Conservation (phyloP, 2,888 invertebrate species). For the Steinernema hermaphroditum region DNA sequence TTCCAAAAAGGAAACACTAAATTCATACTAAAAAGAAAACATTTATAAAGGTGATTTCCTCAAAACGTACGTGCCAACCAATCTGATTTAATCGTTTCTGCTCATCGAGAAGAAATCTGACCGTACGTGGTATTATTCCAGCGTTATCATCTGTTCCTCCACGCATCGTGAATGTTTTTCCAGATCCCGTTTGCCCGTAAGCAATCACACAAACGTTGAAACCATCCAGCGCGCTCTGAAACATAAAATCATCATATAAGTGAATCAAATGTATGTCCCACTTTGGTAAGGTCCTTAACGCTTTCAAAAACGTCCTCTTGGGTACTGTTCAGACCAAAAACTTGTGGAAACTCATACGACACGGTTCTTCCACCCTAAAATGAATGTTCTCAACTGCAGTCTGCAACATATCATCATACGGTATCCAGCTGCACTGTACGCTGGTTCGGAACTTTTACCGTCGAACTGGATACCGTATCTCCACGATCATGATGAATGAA, state of each 20-base stretch:
- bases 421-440: neutral
- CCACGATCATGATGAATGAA: neutral
- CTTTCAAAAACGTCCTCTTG: neutral
- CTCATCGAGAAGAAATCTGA: neutral
- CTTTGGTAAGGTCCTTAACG: neutral
- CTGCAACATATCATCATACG: neutral
- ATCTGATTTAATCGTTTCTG: neutral
- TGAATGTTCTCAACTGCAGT: neutral
- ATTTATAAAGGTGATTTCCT: neutral
- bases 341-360: neutral
- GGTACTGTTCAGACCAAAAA: neutral
- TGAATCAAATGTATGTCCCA: neutral
- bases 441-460: neutral
- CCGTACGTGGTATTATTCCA: neutral
- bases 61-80: neutral
- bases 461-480: neutral
- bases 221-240: neutral
- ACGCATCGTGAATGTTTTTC: neutral
- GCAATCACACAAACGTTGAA: neutral
- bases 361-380: neutral
- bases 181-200: neutral
- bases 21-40: neutral
- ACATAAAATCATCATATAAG: neutral
- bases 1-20: constrained; percentile 8
- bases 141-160: neutral